phyloP scores from a whole-genome alignment of 2,113 vertebrate genomes.

The Orthonyx spaldingii region DNA sequence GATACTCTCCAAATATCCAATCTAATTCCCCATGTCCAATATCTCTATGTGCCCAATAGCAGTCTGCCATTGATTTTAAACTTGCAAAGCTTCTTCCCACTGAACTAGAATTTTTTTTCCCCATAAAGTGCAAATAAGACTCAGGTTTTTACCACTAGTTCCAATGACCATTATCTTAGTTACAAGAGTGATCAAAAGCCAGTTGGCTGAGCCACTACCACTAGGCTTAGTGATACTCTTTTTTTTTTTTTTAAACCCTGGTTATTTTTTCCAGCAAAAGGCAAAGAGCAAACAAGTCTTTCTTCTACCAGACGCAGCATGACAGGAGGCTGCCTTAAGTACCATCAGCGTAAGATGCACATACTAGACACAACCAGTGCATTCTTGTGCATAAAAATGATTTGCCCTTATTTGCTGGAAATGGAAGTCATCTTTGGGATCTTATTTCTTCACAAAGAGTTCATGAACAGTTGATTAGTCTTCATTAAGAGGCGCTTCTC shows the following conservation, averaged over 20 bases:
- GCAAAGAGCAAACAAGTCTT: slow-evolving; percentile 36
- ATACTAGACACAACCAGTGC: background rate
- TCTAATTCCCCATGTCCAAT: slow-evolving; percentile 26
- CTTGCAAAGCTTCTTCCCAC: slow-evolving; percentile 44
- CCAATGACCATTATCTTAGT: slow-evolving; percentile 6
- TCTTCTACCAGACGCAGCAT: slow-evolving; percentile 25
- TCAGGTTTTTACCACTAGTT: slow-evolving; percentile 33
- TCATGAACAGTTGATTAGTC: slow-evolving; percentile 56
- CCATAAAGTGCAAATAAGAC: slow-evolving; percentile 75
- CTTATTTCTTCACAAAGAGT: slow-evolving; percentile 40
- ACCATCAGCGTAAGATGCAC: slow-evolving; percentile 58
- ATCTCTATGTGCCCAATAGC: background rate
- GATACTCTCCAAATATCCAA: slow-evolving; percentile 24
- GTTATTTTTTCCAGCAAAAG: slow-evolving; percentile 55
- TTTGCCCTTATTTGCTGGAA: slow-evolving; percentile 31
- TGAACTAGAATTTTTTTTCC: background rate
- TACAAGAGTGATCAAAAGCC: slow-evolving; percentile 43
- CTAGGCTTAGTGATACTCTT: background rate
- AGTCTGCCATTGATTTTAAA: slow-evolving; percentile 20
- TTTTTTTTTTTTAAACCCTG: background rate
- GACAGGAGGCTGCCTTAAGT: slow-evolving; percentile 58
- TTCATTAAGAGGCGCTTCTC: slow-evolving; percentile 68
- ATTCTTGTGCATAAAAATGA: background rate
- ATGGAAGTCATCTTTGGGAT: slow-evolving; percentile 69
- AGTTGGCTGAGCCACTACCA: slow-evolving; percentile 11